Percentiles rank a stretch among this genome's conserved stretches.
Conservation (phyloP, 2,888 invertebrate genomes). For the Stenodera caucasica region DNA sequence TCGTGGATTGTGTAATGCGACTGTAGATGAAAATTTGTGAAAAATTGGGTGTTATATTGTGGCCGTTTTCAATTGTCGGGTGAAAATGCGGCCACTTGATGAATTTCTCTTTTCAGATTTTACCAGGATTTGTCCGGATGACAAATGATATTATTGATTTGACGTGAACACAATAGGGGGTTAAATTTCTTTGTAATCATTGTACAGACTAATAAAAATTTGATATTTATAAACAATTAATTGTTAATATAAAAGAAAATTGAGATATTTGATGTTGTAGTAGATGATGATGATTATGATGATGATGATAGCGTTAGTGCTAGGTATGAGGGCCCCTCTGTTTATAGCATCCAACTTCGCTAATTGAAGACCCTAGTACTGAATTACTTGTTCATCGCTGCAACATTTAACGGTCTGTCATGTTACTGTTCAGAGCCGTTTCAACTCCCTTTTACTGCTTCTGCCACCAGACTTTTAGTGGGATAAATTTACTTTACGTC, state of each 20-base stretch:
- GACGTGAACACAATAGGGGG: neutral
- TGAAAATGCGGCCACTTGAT: neutral
- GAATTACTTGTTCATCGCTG: slow-evolving; percentile 55
- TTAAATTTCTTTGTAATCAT: too few relatives aligned
- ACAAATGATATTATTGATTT: neutral
- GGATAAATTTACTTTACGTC: slow-evolving; percentile 31
- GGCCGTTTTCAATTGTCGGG: neutral
- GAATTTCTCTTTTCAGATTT: neutral
- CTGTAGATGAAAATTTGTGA: too few relatives aligned
- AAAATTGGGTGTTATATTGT: too few relatives aligned
- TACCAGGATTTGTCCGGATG: neutral
- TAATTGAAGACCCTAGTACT: slow-evolving; percentile 55
- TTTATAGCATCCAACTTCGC: slow-evolving; percentile 53
- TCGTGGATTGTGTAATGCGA: too few relatives aligned
- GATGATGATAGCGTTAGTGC: slow-evolving; percentile 40
- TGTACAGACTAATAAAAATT: too few relatives aligned
- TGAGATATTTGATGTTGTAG: neutral
- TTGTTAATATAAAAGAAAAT: too few relatives aligned
- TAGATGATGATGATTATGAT: neutral
- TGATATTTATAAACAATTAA: too few relatives aligned
- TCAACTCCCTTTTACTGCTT: slow-evolving; percentile 43
- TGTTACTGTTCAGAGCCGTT: slow-evolving; percentile 44
- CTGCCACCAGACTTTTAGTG: slow-evolving; percentile 33
- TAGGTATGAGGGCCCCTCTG: slow-evolving; percentile 29
- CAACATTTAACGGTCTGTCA: slow-evolving; percentile 53